These are phyloP conservation scores for Gavia stellata DNA, from an alignment of 2,113 vertebrate genomes.

Conservation along the genomic window DNA sequence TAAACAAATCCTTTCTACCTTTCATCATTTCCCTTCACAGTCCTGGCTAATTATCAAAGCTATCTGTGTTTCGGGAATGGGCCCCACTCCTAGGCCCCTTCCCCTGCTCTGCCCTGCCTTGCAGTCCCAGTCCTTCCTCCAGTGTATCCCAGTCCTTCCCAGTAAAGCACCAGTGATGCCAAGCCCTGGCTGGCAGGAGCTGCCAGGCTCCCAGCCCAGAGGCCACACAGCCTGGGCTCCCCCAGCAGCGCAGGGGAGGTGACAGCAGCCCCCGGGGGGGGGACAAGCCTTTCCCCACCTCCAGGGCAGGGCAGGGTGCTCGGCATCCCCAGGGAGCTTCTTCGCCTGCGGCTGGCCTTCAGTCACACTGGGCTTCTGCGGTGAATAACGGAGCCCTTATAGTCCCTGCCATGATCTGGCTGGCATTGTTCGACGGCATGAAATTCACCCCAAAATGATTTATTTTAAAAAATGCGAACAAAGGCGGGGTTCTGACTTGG, in stretches of 20 bases:
- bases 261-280: not conserved
- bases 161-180: not conserved
- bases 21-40: conserved; percentile 58
- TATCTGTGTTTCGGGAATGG: not conserved
- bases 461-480: not conserved
- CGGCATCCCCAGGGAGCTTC: not conserved
- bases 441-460: conserved; percentile 20
- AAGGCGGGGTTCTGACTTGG: not conserved
- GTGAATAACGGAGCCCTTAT: not conserved
- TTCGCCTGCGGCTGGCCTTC: not conserved
- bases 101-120: not conserved
- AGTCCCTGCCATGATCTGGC: not conserved
- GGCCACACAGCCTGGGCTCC: not conserved
- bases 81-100: not conserved
- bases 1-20: conserved; percentile 62
- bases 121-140: not conserved
- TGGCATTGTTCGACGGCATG: not conserved
- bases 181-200: not conserved
- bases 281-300: not conserved
- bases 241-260: not conserved
- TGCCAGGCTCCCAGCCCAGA: not conserved
- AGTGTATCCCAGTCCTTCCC: not conserved
- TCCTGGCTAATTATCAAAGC: conserved; percentile 64
- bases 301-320: not conserved
- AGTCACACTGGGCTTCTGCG: rapidly evolving